Conservation (phyloP, 2,888 invertebrate species). For the Lysandra coridon region DNA sequence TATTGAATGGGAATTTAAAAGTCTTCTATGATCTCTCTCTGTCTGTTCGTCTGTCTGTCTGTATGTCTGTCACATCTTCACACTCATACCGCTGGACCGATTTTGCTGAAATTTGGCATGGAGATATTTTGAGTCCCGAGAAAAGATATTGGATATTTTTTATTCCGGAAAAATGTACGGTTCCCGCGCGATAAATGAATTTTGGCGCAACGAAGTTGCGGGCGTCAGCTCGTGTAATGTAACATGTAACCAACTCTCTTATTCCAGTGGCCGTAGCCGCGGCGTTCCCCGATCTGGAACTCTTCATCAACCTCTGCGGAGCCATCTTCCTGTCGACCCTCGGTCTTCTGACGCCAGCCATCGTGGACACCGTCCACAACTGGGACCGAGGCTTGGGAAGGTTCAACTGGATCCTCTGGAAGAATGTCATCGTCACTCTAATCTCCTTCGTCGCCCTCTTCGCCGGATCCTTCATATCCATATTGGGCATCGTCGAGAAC, state of each 20-base stretch:
- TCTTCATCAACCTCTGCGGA: constrained; percentile 93
- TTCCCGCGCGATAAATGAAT: too few relatives aligned
- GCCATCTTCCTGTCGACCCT: constrained; percentile 86
- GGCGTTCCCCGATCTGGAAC: constrained; percentile 89
- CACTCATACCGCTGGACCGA: too few relatives aligned
- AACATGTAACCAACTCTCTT: constrained; percentile 18
- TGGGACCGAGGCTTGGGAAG: constrained; percentile 83
- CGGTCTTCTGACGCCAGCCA: constrained; percentile 87
- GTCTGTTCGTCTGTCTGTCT: too few relatives aligned
- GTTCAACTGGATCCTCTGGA: constrained; percentile 84
- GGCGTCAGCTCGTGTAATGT: too few relatives aligned
- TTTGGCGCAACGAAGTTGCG: too few relatives aligned
- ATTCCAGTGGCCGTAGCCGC: constrained; percentile 86
- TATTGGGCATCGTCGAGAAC: constrained; percentile 60
- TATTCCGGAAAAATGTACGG: too few relatives aligned
- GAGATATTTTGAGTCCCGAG: too few relatives aligned
- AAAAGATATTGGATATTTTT: too few relatives aligned
- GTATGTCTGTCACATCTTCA: too few relatives aligned
- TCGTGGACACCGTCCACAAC: constrained; percentile 86
- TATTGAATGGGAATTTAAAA: too few relatives aligned
- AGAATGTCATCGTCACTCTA: constrained; percentile 79
- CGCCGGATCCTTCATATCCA: constrained; percentile 67
- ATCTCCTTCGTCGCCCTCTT: constrained; percentile 65
- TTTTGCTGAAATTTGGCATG: too few relatives aligned
- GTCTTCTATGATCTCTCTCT: too few relatives aligned